Base-by-base conservation (phyloP, 2,113 vertebrate genomes). In the Ceyx cyanopectus region DNA sequence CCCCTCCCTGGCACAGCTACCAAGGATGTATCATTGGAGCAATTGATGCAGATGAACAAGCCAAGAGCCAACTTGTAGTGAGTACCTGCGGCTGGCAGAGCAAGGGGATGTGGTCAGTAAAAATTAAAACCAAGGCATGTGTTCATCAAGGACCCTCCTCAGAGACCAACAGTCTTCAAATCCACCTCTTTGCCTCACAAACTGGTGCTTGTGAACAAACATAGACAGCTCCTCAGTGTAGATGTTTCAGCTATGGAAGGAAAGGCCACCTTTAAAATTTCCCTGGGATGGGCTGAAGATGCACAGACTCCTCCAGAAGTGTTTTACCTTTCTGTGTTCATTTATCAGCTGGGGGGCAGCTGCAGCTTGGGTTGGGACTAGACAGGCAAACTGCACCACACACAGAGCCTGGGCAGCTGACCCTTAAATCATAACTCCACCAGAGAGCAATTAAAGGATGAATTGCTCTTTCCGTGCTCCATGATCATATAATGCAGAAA, bases 391-490 rank as follows among this genome's bases (percentile, higher is more conserved):
- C 37, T 72, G 77, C 69, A 65, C 48, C 6, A 40, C 34, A 40
- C 23, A 8, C 3, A 12, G 14, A 45, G 6, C 30, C 69, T 9
- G 57, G 32, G 81, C 41, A 81, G 45, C 58, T 54, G 69, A 27
- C 17, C 30, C 68, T 58, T 67, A 63, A 67, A 83, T 57, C 81
- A 67, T 62, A 92, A 65, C 81, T 69, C n/a, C 56, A 26, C 57
- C 6, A 7, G 3, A 50, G 14, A 30, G 4, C 37, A 54, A 24
- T 1, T 62, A 80, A 75, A 67, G 46, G 27, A 79, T 34, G 86
- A 74, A 84, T 81, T 65, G 51, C 56, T 76, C 58, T 87, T 89
- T 79, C 74, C 90, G 45, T 30, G 65, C 73, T 90, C 60, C 51
- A 5, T 68, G 81, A 82, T 82, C 63, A 21, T 53, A n/a, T 82